phyloP scores from a whole-genome alignment of 2,888 invertebrate genomes.

The Limnephilus lunatus region DNA sequence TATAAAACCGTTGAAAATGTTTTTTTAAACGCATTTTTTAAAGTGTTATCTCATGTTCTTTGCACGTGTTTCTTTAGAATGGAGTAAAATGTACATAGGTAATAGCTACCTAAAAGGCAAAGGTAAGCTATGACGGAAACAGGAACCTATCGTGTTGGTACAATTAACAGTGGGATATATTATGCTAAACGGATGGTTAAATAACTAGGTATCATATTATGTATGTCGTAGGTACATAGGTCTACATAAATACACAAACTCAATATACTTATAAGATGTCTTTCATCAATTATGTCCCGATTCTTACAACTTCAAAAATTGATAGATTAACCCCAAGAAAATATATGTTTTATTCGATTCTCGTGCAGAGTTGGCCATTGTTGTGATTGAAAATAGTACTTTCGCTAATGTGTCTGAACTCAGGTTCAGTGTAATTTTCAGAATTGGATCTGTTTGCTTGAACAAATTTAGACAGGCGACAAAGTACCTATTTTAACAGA shows the following conservation, averaged over 20 bases:
- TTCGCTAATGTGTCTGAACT: too few relatives aligned
- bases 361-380: neutral
- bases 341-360: neutral
- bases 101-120: neutral
- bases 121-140: neutral
- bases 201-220: neutral
- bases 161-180: neutral
- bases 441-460: too few relatives aligned
- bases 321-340: neutral
- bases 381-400: too few relatives aligned
- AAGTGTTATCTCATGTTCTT: conserved; percentile 5
- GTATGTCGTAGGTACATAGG: too few relatives aligned
- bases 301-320: neutral
- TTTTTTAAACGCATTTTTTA: neutral
- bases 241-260: too few relatives aligned
- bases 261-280: too few relatives aligned
- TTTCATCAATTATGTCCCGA: neutral
- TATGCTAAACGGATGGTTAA: neutral
- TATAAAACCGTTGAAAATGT: neutral
- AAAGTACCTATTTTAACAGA: too few relatives aligned
- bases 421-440: too few relatives aligned
- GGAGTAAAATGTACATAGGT: neutral
- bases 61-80: conserved; percentile 8
- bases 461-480: too few relatives aligned
- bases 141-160: neutral